Percentiles rank a stretch among this genome's conserved stretches.
phyloP scores from a whole-genome alignment of 1,140 invertebrate genomes.

The Heliconius eleuchia region DNA sequence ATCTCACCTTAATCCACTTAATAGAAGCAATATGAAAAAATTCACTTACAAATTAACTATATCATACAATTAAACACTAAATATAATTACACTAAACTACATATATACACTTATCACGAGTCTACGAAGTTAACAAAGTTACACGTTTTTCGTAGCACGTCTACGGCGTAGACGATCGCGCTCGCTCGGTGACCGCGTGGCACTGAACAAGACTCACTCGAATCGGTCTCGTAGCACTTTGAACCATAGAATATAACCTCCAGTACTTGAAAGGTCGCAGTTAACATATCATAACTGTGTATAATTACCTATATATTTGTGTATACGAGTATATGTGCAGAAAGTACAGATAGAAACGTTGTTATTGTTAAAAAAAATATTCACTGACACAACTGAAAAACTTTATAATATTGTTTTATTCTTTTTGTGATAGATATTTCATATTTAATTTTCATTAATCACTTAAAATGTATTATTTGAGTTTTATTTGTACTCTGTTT shows the following conservation, averaged over 20 bases:
- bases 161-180: slow-evolving; percentile 35
- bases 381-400: background rate
- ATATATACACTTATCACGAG: slow-evolving; percentile 1
- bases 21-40: slow-evolving; percentile 6
- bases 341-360: too few relatives aligned
- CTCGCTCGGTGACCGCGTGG: slow-evolving; percentile 36
- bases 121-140: slow-evolving; percentile 32
- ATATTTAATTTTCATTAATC: too few relatives aligned
- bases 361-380: background rate
- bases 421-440: too few relatives aligned
- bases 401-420: too few relatives aligned
- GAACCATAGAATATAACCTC: slow-evolving; percentile 6
- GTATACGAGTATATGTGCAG: too few relatives aligned
- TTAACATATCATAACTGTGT: background rate
- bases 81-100: background rate
- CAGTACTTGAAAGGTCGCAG: slow-evolving; percentile 17
- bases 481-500: too few relatives aligned
- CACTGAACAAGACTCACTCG: slow-evolving; percentile 30
- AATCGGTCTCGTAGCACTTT: slow-evolving; percentile 22
- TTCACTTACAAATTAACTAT: slow-evolving; percentile 7
- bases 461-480: too few relatives aligned
- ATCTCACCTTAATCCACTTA: slow-evolving; percentile 11
- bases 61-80: background rate
- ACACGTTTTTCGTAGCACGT: slow-evolving; percentile 20
- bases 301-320: background rate